Conservation (phyloP, 2,113 vertebrate genomes). For the Myiopsitta monachus region DNA sequence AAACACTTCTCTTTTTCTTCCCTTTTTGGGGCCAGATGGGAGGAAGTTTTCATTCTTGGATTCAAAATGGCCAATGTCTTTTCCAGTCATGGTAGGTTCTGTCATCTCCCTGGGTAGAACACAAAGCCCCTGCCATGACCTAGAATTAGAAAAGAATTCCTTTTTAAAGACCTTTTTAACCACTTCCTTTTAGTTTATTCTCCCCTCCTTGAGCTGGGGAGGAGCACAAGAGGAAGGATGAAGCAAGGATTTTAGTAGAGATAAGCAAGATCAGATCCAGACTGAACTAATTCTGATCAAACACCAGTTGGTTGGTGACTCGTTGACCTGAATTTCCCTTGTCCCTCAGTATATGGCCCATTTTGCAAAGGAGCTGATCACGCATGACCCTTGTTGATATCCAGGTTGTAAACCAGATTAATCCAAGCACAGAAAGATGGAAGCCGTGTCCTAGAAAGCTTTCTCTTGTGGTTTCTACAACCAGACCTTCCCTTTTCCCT, state of each 20-base stretch:
- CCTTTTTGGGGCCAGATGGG: background rate
- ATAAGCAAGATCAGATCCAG: background rate
- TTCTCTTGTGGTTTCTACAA: slow-evolving; percentile 7
- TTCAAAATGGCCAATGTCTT: slow-evolving; percentile 17
- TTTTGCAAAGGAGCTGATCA: background rate
- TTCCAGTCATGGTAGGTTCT: background rate
- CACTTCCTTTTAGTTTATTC: background rate
- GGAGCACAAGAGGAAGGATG: accelerated
- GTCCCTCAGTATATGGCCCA: accelerated
- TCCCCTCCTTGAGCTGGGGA: background rate
- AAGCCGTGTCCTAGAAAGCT: slow-evolving; percentile 26
- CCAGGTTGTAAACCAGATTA: background rate
- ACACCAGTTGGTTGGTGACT: background rate
- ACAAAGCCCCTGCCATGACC: background rate
- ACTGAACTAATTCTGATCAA: background rate
- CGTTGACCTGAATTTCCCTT: background rate
- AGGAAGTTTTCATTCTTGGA: background rate
- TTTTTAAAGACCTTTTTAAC: background rate
- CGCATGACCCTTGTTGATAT: background rate
- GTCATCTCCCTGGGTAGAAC: background rate
- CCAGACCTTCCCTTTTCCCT: background rate
- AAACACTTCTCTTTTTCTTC: background rate
- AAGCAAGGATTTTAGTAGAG: background rate
- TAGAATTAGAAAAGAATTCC: background rate
- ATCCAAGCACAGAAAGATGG: background rate